Evolutionary conservation across 2,797 vertebrate genomes (phyloP).

Genomic region (Gallinago nigripennis): DNA sequence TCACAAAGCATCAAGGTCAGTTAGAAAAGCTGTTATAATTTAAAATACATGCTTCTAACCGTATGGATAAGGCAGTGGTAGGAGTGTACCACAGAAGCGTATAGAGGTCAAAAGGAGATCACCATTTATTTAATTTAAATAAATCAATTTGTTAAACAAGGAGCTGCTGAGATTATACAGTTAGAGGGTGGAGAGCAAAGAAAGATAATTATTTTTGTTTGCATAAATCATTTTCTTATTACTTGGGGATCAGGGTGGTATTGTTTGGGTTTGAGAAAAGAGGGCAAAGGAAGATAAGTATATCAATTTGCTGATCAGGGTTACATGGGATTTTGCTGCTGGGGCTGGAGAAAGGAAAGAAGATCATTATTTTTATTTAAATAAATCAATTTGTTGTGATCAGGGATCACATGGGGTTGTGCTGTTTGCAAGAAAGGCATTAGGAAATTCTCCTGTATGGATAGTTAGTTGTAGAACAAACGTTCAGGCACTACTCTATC

Average conservation of each 20-base stretch:
- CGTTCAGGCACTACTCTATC: background rate
- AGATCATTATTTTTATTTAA: slow-evolving; percentile 72
- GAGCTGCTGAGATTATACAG: slow-evolving; percentile 56
- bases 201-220: slow-evolving; percentile 69
- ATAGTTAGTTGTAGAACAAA: background rate
- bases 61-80: background rate
- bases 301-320: slow-evolving; percentile 57
- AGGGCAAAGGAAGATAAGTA: slow-evolving; percentile 60
- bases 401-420: slow-evolving; percentile 47
- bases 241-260: slow-evolving; percentile 66
- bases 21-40: background rate
- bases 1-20: background rate
- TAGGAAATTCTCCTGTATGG: slow-evolving; percentile 32
- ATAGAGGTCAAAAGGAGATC: slow-evolving; percentile 55
- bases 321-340: slow-evolving; percentile 57
- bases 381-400: slow-evolving; percentile 75
- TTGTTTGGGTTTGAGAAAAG: slow-evolving; percentile 46
- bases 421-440: background rate
- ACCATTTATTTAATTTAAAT: slow-evolving; percentile 64
- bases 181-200: slow-evolving; percentile 58
- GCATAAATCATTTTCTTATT: slow-evolving; percentile 77
- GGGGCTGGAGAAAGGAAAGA: slow-evolving; percentile 38
- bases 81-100: background rate
- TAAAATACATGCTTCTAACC: background rate
- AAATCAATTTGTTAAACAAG: slow-evolving; percentile 72